phyloP scores from a whole-genome alignment of 1,140 invertebrate species.

The Microplitis mediator region DNA sequence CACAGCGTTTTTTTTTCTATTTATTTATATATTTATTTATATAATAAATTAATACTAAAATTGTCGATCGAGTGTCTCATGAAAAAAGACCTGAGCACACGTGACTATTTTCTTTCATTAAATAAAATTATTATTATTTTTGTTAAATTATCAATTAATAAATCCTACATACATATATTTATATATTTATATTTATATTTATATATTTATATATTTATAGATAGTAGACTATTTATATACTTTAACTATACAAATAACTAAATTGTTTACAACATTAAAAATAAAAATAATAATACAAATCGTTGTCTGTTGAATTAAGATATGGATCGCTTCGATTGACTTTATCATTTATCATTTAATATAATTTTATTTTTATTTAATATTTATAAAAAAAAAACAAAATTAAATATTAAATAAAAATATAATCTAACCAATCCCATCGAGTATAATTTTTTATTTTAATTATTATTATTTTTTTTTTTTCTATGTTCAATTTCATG shows the following conservation, averaged over 20 bases:
- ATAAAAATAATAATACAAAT: slow-evolving; percentile 55
- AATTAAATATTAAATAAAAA: neutral
- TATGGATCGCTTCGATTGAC: slow-evolving; percentile 52
- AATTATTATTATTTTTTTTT: neutral
- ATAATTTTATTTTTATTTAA: slow-evolving; percentile 1
- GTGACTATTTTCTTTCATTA: no score
- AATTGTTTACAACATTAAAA: slow-evolving; percentile 33
- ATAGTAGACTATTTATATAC: slow-evolving; percentile 14
- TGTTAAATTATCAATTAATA: no score
- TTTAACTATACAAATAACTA: neutral
- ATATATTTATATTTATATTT: slow-evolving; percentile 5
- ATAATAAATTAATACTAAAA: neutral
- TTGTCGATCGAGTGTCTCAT: neutral
- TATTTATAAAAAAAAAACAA: neutral
- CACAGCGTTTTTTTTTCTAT: neutral
- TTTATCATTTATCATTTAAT: neutral
- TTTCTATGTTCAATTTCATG: neutral
- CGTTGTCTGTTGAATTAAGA: slow-evolving; percentile 62
- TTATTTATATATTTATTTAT: neutral
- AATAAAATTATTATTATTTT: no score
- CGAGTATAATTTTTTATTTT: neutral
- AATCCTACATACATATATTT: no score
- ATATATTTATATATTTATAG: slow-evolving; percentile 23
- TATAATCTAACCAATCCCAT: neutral
- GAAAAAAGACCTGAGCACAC: slow-evolving; percentile 17